A percentile compares a stretch with the other conserved stretches of the same genome.
Evolutionary conservation across 2,797 vertebrate species (phyloP).

Genomic region (Arrhamphus sclerolepis): DNA sequence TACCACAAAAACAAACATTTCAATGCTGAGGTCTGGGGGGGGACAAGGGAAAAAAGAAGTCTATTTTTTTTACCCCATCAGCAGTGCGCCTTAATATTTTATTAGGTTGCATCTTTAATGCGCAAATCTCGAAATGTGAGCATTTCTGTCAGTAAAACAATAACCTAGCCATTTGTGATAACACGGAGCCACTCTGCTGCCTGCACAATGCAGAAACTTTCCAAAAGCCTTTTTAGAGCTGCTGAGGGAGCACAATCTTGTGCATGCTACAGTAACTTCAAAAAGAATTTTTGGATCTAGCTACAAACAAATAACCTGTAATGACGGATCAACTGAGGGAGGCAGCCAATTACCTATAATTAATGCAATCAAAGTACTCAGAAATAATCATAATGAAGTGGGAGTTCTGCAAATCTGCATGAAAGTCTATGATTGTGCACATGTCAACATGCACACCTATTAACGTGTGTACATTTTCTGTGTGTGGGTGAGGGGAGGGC

Average conservation of each 20-base stretch:
- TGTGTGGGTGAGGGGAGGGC: neutral
- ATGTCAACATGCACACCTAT: constrained; percentile 23
- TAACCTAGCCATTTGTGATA: constrained; percentile 77
- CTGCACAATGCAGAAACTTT: constrained; percentile 62
- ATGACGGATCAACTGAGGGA: constrained; percentile 63
- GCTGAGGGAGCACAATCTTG: constrained; percentile 65
- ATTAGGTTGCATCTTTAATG: constrained; percentile 79
- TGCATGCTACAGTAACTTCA: constrained; percentile 49
- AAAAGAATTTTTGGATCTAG: constrained; percentile 59
- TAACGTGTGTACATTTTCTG: constrained; percentile 12
- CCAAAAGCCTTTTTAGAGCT: constrained; percentile 36
- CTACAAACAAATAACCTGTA: constrained; percentile 71
- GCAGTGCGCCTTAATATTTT: constrained; percentile 79
- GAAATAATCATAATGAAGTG: constrained; percentile 67
- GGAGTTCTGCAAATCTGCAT: constrained; percentile 55
- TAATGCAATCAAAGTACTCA: constrained; percentile 74
- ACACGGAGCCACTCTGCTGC: constrained; percentile 60
- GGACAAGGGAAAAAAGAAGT: constrained; percentile 1
- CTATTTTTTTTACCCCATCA: constrained; percentile 61
- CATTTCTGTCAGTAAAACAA: constrained; percentile 78
- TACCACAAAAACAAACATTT: constrained; percentile 10
- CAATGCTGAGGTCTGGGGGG: constrained; percentile 16
- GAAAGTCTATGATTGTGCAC: constrained; percentile 48
- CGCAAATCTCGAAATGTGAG: constrained; percentile 73
- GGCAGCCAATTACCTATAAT: constrained; percentile 73